phyloP scores from a whole-genome alignment of 2,888 invertebrate species.

The Ommatoiulus sabulosus region DNA sequence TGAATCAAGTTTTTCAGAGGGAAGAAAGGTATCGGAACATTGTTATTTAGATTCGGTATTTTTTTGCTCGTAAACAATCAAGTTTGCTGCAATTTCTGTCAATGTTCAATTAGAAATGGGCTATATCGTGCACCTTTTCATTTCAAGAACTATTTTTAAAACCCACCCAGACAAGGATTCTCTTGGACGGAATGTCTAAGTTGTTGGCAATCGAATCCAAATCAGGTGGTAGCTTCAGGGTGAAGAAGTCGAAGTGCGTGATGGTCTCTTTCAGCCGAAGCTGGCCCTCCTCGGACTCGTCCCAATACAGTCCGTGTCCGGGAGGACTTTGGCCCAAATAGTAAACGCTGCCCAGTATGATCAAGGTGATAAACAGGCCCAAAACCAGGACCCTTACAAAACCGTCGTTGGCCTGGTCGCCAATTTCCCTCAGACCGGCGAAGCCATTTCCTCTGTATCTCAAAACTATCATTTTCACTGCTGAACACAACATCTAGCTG shows the following conservation, averaged over 20 bases:
- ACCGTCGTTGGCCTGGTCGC: not conserved
- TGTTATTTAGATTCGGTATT: too few species aligned
- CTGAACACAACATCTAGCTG: not conserved
- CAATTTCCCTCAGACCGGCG: not conserved
- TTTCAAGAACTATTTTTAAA: not conserved
- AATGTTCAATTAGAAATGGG: not conserved
- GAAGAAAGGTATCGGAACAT: too few species aligned
- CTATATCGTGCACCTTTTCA: not conserved
- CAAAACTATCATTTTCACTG: not conserved
- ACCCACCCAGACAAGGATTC: not conserved
- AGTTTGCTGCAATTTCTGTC: too few species aligned
- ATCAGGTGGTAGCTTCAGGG: not conserved
- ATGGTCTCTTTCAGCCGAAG: not conserved
- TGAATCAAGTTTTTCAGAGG: too few species aligned
- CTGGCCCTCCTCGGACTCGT: not conserved
- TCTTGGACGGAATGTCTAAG: not conserved
- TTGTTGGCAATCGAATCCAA: not conserved
- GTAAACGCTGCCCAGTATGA: not conserved
- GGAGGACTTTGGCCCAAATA: not conserved
- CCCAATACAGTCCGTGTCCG: not conserved
- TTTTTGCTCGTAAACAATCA: too few species aligned
- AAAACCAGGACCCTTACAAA: not conserved
- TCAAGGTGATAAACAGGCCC: not conserved
- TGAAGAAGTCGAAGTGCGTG: slow-evolving; percentile 5
- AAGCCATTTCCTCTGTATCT: not conserved